Evolutionary conservation across 2,888 invertebrate genomes (phyloP), one percentile per base, ranked within the genome.

Genomic region (Meganola albula): DNA sequence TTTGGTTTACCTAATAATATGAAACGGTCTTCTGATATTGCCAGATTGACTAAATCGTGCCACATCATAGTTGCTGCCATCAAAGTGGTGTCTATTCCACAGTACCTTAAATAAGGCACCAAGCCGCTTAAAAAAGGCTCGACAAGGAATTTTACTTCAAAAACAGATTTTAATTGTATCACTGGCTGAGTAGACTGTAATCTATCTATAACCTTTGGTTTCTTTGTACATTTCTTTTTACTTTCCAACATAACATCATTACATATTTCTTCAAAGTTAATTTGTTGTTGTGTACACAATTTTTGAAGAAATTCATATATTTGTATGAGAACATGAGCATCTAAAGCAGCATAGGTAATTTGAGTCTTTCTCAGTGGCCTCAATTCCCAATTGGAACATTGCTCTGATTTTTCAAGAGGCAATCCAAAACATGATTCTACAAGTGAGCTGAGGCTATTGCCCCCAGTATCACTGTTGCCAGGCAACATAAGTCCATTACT

Each of bases 321-420:
- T 77, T 95, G 90, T 49, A 97, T 69, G 35, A 98, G 84, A 55
- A 96, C 95, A 79, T 90, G 92, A 1, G 97, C 96, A 87, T 98
- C 97, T 31, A 96, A 74, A 16, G 96, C 96, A 39, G 96, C 96
- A 85, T 96, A 96, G 24, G 85, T 72, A 37, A 95, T 88, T 83
- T 97, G 96, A 39, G 91, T 91, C 23, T 88, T 83, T 27, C 95
- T 79, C 30, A 97, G 65, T 6, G 96, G 96, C 48, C 96, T 87
- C 50, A 91, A 89, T 59, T 95, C 93, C 96, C 96, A 97, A 72
- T 96, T 95, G 0, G 95, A 95, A 75, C 95, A 94, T 63, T 96
- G 96, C 75, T 96, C 94, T n/a, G 91, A 90, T 74, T 97, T 97
- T 72, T 94, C 90, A 23, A 97, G 74, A 24, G 91, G 90, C 32